Evolutionary conservation across 92 coral and sea anemone genomes (phyloP).

Genomic region (Palythoa grandiflora): DNA sequence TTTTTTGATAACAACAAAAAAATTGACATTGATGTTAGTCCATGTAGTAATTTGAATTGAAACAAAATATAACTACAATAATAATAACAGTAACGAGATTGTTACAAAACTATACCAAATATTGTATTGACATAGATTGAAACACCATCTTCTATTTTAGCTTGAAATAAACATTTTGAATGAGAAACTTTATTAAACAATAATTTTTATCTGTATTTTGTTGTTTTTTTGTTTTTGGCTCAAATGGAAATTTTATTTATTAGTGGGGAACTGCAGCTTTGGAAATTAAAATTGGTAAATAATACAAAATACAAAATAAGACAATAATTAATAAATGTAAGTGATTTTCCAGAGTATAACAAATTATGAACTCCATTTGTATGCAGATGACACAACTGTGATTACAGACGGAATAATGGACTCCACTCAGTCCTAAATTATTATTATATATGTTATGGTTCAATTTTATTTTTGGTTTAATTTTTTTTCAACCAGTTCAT

Average conservation of each 20-base stretch:
- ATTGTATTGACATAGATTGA: neutral
- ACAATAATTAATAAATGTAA: neutral
- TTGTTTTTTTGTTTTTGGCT: neutral
- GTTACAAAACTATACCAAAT: neutral
- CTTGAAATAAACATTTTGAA: too few species aligned
- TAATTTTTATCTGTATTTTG: neutral
- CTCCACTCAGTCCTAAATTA: neutral
- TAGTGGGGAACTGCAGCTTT: constrained; percentile 7
- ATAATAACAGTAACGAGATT: neutral
- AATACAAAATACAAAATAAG: constrained; percentile 1
- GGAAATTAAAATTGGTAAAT: neutral
- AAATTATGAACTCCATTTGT: neutral
- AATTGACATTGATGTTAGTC: neutral
- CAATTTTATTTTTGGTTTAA: too few species aligned
- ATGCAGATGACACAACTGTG: neutral
- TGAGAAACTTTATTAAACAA: neutral
- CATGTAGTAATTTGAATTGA: neutral
- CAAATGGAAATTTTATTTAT: neutral
- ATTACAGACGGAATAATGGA: neutral
- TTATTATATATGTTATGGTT: too few species aligned
- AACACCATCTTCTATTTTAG: neutral
- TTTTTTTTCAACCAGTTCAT: too few species aligned
- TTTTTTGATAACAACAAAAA: neutral
- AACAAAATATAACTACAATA: constrained; percentile 1
- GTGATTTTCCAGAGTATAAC: neutral